These are phyloP conservation scores for Orthonychiurus folsomi DNA, from an alignment of 2,888 invertebrate genomes.

Conservation along the genomic window DNA sequence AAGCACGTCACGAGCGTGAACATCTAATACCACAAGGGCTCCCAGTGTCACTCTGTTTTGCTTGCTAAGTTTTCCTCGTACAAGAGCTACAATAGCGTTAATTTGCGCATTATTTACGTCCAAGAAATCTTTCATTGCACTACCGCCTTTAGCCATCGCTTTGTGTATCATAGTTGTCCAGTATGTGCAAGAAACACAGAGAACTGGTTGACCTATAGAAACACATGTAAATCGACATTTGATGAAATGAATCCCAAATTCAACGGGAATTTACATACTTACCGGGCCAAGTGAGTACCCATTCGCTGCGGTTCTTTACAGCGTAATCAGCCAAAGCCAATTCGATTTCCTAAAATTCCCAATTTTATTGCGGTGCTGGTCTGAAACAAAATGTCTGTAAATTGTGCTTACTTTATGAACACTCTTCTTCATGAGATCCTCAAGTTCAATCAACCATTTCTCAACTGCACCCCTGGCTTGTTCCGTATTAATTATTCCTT, in stretches of 20 bases:
- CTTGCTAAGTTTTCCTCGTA: constrained; percentile 67
- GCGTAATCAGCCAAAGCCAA: constrained; percentile 26
- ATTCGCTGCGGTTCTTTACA: constrained; percentile 49
- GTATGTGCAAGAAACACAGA: constrained; percentile 73
- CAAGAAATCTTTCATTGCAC: constrained; percentile 23
- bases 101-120: constrained; percentile 43
- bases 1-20: constrained; percentile 83
- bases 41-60: constrained; percentile 80
- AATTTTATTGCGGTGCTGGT: neutral
- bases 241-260: constrained; percentile 66
- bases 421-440: constrained; percentile 79
- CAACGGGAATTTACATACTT: too few species aligned
- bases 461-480: constrained; percentile 89
- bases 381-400: too few species aligned
- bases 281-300: constrained; percentile 89
- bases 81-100: constrained; percentile 46
- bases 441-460: constrained; percentile 86
- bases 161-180: constrained; percentile 86
- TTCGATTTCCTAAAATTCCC: constrained; percentile 23
- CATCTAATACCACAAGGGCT: constrained; percentile 53
- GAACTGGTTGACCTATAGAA: constrained; percentile 83
- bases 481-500: constrained; percentile 68
- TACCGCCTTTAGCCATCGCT: constrained; percentile 44
- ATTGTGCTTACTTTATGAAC: constrained; percentile 52
- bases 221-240: constrained; percentile 88